Evolutionary conservation across 2,113 vertebrate genomes (phyloP), one percentile per base, ranked within the genome.

Genomic region (Chloroceryle aenea): DNA sequence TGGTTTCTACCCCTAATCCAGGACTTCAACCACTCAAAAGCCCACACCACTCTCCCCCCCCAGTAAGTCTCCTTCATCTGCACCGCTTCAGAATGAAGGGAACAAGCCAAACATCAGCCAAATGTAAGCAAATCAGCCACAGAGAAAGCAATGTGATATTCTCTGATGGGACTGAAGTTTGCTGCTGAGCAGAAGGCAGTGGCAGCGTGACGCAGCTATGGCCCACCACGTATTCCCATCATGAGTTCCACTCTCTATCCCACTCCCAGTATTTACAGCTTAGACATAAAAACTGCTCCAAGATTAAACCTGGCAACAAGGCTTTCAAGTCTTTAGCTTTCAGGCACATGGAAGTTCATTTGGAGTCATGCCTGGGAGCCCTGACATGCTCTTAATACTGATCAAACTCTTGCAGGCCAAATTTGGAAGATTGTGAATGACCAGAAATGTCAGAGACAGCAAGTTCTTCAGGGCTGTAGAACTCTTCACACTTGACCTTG

Each of bases 31-130:
- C 9, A 18, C 10, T 11, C 48, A 29, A 47, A 12, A 87, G 30
- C 12, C 52, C 32, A n/a, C 0, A 1, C 29, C 64, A 26, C 29
- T 59, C 32, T 13, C 7, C 48, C 10, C 10, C 5, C n/a, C 21
- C 15, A 7, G 0, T 1, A 45, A n/a, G 10, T 25, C 6, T 45
- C 9, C 6, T 10, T 7, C 34, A 76, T 15, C 32, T 1, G 15
- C 43, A 53, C 26, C 19, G 26, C 29, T 85, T 86, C 52, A 26
- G 71, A 92, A 64, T 14, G 19, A 79, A 91, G 23, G 34, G 73
- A 87, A 69, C 36, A 52, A 89, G 53, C 13, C 48, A 83, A 91
- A 87, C 3, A 4, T 5, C 56, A 78, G 42, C 27, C 47, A 4
- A 87, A 69, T 13, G 1, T 11, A 63, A 78, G n/a, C 72, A 89